Evolutionary conservation across 2,797 vertebrate genomes (phyloP).

Genomic region (Silurus lanzhouensis): DNA sequence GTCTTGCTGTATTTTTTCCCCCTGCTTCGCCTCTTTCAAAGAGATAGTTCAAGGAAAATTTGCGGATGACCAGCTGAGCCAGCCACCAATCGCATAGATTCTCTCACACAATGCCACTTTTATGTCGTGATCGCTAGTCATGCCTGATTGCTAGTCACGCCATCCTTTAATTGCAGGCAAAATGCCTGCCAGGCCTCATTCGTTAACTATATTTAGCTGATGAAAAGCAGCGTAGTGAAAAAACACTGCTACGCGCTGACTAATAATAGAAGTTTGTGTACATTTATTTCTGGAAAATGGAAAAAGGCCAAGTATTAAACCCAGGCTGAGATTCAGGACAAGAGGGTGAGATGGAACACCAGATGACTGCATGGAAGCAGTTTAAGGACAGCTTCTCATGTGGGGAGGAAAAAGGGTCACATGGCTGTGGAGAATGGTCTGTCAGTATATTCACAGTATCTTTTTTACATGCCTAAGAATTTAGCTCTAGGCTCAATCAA

Average conservation of each 20-base stretch:
- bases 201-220: conserved; percentile 64
- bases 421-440: conserved; percentile 51
- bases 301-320: conserved; percentile 49
- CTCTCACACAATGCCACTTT: conserved; percentile 62
- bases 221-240: conserved; percentile 34
- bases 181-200: conserved; percentile 64
- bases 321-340: conserved; percentile 62
- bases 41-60: conserved; percentile 55
- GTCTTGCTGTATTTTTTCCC: conserved; percentile 39
- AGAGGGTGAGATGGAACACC: conserved; percentile 32
- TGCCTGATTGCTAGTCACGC: conserved; percentile 59
- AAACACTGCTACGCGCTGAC: conserved; percentile 45
- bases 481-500: conserved; percentile 41
- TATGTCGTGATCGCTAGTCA: conserved; percentile 63
- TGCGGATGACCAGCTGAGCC: conserved; percentile 35
- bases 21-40: conserved; percentile 38
- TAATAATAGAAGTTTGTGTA: conserved; percentile 66
- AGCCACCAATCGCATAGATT: conserved; percentile 47
- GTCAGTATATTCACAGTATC: conserved; percentile 11
- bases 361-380: conserved; percentile 36
- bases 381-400: conserved; percentile 34
- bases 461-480: conserved; percentile 49
- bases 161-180: conserved; percentile 68
- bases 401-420: conserved; percentile 44
- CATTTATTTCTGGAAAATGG: conserved; percentile 23